Percentiles rank a stretch among this genome's conserved stretches.
These are phyloP conservation scores for Apaloderma vittatum DNA, from an alignment of 2,113 vertebrate species.

Conservation along the genomic window DNA sequence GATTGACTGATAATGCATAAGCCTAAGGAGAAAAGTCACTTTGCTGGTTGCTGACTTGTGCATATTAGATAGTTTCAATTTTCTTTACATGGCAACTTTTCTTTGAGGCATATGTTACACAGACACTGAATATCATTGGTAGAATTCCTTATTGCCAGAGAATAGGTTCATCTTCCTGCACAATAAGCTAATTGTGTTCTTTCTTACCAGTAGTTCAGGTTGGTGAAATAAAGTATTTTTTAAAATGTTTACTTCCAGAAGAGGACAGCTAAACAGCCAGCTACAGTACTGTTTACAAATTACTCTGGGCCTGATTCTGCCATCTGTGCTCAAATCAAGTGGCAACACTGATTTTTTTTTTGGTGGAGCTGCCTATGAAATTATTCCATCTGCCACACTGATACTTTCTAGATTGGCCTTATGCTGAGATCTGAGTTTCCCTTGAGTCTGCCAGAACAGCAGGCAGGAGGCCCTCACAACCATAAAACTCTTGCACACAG, in stretches of 20 bases:
- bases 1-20: neutral
- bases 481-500: accelerated
- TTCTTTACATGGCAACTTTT: neutral
- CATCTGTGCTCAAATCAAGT: neutral
- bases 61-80: neutral
- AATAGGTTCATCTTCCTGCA: neutral
- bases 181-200: neutral
- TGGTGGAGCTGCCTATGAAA: neutral
- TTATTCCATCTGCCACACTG: neutral
- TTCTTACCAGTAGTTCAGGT: neutral
- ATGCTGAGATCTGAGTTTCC: neutral
- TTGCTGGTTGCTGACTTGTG: neutral
- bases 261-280: neutral
- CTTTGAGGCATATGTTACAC: neutral
- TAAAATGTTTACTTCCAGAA: neutral
- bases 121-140: neutral
- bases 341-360: neutral
- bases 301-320: neutral
- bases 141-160: neutral
- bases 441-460: neutral
- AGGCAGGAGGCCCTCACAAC: neutral
- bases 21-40: neutral
- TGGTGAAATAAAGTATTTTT: neutral
- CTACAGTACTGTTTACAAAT: neutral
- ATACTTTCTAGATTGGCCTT: neutral